phyloP scores from a whole-genome alignment of 2,113 vertebrate species.

The Gobio gobio region DNA sequence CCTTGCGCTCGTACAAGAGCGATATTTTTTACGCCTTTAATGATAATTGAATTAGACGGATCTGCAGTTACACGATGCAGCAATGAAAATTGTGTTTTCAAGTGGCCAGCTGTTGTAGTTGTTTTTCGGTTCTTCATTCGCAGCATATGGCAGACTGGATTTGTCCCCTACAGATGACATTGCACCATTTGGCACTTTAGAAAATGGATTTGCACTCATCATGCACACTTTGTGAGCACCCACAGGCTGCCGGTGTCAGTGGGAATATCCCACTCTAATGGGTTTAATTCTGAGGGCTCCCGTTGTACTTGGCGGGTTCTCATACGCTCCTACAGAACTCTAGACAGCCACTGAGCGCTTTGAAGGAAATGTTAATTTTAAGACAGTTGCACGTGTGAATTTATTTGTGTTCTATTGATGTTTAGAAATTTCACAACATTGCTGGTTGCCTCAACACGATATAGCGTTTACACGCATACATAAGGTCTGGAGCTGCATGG shows the following conservation, averaged over 20 bases:
- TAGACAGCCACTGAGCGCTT: constrained; percentile 27
- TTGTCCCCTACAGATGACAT: constrained; percentile 59
- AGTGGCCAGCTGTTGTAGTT: constrained; percentile 61
- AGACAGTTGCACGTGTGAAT: neutral
- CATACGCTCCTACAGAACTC: constrained; percentile 17
- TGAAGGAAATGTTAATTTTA: constrained; percentile 24
- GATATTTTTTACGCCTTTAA: constrained; percentile 23
- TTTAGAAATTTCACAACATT: neutral
- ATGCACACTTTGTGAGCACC: constrained; percentile 20
- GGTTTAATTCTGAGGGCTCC: constrained; percentile 49
- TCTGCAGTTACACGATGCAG: constrained; percentile 39
- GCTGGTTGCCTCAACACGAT: no score
- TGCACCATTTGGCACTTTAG: constrained; percentile 55
- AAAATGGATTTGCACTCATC: constrained; percentile 46
- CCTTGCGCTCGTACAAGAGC: neutral
- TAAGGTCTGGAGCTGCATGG: neutral
- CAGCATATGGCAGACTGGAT: constrained; percentile 58
- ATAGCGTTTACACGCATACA: neutral
- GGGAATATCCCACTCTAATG: constrained; percentile 44
- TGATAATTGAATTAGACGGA: constrained; percentile 55
- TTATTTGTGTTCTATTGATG: neutral
- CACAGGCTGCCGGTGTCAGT: constrained; percentile 37
- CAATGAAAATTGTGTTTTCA: constrained; percentile 51
- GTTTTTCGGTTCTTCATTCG: constrained; percentile 46
- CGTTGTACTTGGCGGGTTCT: constrained; percentile 45